phyloP scores from a whole-genome alignment of 2,888 invertebrate species.

The Caradrina kadenii region DNA sequence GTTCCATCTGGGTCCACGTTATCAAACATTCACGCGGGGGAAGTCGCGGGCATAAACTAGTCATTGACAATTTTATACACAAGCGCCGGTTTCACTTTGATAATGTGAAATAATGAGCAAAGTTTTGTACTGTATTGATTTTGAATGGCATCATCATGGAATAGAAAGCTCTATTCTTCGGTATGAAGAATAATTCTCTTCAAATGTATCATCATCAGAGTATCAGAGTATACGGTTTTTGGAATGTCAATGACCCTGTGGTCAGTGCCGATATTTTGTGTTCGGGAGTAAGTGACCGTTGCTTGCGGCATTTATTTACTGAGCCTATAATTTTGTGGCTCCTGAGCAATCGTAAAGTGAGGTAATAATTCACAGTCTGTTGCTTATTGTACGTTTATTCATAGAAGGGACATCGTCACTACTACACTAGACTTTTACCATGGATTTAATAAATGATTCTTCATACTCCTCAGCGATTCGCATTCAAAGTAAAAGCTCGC shows the following conservation, averaged over 20 bases:
- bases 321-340: conserved; percentile 47
- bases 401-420: too few relatives aligned
- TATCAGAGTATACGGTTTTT: conserved; percentile 27
- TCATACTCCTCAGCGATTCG: too few relatives aligned
- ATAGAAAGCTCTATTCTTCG: conserved; percentile 28
- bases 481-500: too few relatives aligned
- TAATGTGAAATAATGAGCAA: conserved; percentile 26
- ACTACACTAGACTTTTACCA: too few relatives aligned
- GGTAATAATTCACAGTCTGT: conserved; percentile 24
- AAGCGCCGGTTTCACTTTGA: conserved; percentile 22
- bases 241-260: conserved; percentile 59
- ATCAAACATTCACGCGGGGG: too few relatives aligned
- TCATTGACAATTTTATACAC: conserved; percentile 52
- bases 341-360: conserved; percentile 36
- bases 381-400: conserved; percentile 10
- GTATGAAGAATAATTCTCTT: conserved; percentile 29
- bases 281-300: conserved; percentile 46
- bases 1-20: too few relatives aligned
- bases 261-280: conserved; percentile 38
- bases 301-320: conserved; percentile 44
- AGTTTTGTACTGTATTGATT: conserved; percentile 14
- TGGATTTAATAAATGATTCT: too few relatives aligned
- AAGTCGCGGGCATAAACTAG: too few relatives aligned
- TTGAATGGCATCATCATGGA: conserved; percentile 11
- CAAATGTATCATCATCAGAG: conserved; percentile 32